Conservation (phyloP, 2,888 invertebrate species). For the Drosophila aldrichi region DNA sequence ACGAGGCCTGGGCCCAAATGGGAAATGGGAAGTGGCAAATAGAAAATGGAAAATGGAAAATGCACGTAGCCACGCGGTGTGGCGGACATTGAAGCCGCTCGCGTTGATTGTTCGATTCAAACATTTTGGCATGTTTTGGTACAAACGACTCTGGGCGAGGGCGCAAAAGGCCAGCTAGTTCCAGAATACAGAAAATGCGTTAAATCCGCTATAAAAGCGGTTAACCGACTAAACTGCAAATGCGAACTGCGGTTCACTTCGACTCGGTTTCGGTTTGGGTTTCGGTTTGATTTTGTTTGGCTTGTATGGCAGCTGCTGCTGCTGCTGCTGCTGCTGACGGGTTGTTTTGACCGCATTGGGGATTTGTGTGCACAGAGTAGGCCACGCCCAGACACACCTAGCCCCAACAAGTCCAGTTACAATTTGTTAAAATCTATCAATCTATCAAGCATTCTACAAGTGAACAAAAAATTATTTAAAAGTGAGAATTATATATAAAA, state of each 20-base stretch:
- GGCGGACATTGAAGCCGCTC: not conserved
- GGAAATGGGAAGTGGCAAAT: constrained; percentile 40
- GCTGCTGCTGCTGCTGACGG: constrained; percentile 43
- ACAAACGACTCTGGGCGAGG: not conserved
- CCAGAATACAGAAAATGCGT: constrained; percentile 52
- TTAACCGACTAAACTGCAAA: constrained; percentile 74
- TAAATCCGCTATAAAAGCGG: constrained; percentile 72
- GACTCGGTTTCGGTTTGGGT: constrained; percentile 33
- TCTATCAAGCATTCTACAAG: not conserved
- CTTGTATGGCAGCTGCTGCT: constrained; percentile 28
- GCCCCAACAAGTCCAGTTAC: not conserved
- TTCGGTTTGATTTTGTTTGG: constrained; percentile 16
- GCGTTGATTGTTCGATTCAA: constrained; percentile 56
- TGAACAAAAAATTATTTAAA: constrained; percentile 15
- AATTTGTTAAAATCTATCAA: constrained; percentile 4
- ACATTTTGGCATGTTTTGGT: constrained; percentile 64
- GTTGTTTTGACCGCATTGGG: constrained; percentile 21
- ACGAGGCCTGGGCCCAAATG: constrained; percentile 15
- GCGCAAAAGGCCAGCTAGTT: constrained; percentile 14
- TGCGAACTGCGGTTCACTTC: constrained; percentile 66
- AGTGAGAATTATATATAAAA: not conserved
- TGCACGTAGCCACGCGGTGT: constrained; percentile 42
- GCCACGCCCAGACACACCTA: not conserved
- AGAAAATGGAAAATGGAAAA: constrained; percentile 23
- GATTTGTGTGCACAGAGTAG: constrained; percentile 27